phyloP scores from a whole-genome alignment of 2,888 invertebrate genomes.

The Oscheius sp. region DNA sequence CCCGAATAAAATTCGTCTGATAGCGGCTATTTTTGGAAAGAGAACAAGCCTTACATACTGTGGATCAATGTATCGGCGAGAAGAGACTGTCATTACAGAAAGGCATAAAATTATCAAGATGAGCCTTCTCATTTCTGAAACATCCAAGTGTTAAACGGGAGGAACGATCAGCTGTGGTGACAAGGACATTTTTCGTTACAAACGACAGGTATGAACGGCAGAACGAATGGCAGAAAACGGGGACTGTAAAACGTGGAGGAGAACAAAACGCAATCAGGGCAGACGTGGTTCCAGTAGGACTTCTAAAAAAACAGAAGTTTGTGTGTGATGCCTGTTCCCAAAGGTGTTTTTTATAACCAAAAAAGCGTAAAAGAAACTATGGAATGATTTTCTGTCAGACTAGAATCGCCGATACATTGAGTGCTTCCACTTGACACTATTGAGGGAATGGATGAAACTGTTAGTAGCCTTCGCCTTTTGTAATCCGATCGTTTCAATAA shows the following conservation, averaged over 20 bases:
- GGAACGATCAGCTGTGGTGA: not conserved
- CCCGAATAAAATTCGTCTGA: conserved; percentile 49
- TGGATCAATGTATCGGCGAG: not conserved
- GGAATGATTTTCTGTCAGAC: not conserved
- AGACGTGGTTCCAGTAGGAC: not conserved
- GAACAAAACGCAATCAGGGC: conserved; percentile 28
- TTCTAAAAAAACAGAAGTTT: conserved; percentile 1
- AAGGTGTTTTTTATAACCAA: not conserved
- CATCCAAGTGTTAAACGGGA: not conserved
- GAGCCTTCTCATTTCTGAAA: conserved; percentile 10
- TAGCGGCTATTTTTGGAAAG: too few relatives aligned
- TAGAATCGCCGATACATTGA: not conserved
- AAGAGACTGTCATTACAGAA: not conserved
- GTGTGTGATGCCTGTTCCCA: not conserved
- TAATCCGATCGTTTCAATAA: not conserved
- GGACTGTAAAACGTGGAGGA: conserved; percentile 27
- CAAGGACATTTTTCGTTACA: conserved; percentile 16
- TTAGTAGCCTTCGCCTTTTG: not conserved
- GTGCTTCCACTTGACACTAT: conserved; percentile 27
- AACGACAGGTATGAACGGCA: conserved; percentile 22
- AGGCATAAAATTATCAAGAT: not conserved
- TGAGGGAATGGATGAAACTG: conserved; percentile 3
- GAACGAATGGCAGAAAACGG: not conserved
- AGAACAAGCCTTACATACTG: not conserved
- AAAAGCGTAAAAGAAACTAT: not conserved